A percentile compares a stretch with the other conserved stretches of the same genome.
phyloP scores from a whole-genome alignment of 2,113 vertebrate species.

The Pseudorectes ferrugineus region DNA sequence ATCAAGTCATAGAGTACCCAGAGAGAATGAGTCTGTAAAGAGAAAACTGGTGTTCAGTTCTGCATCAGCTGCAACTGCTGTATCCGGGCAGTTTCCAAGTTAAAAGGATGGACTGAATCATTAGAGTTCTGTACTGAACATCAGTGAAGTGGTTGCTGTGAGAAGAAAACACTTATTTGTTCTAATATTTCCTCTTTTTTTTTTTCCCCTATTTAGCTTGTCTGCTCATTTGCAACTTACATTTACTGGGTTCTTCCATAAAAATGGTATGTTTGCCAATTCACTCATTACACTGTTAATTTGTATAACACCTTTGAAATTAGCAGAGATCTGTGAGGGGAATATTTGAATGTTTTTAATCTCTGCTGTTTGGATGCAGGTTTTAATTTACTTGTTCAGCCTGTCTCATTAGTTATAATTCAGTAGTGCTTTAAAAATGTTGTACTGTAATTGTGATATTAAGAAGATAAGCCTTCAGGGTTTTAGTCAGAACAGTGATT shows the following conservation, averaged over 20 bases:
- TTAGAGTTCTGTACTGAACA: neutral
- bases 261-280: conserved; percentile 84
- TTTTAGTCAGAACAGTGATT: neutral
- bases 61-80: neutral
- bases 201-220: conserved; percentile 75
- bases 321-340: neutral
- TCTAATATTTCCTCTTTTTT: conserved; percentile 14
- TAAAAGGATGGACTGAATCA: neutral
- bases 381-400: neutral
- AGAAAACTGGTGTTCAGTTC: neutral
- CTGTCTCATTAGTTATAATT: neutral
- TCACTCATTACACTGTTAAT: neutral
- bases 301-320: neutral
- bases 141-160: neutral
- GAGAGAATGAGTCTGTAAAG: neutral
- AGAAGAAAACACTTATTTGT: neutral
- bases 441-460: neutral
- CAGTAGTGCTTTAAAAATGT: neutral
- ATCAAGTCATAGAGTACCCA: no score
- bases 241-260: conserved; percentile 99
- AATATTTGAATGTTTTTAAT: neutral
- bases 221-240: conserved; percentile 97
- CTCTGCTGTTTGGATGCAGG: neutral
- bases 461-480: neutral
- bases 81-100: neutral